Evolutionary conservation across 2,888 invertebrate species (phyloP).

Genomic region (Pantelozetes paolii): DNA sequence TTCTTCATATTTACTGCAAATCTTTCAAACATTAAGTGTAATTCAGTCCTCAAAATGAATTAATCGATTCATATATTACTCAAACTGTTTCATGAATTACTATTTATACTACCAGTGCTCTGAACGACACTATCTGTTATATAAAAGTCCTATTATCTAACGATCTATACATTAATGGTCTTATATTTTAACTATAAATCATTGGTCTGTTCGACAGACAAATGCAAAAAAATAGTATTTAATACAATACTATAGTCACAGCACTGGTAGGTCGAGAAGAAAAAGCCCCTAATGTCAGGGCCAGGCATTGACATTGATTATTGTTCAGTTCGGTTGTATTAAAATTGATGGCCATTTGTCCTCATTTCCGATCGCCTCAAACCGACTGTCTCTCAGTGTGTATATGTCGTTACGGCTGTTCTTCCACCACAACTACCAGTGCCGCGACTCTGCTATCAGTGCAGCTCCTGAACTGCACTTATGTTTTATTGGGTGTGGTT

Average conservation of each 20-base stretch:
- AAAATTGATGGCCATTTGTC: constrained; percentile 31
- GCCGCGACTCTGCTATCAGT: too few species aligned
- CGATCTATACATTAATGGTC: constrained; percentile 23
- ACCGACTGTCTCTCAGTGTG: constrained; percentile 5
- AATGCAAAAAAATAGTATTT: neutral
- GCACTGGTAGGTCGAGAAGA: neutral
- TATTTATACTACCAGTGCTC: neutral
- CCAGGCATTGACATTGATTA: constrained; percentile 27
- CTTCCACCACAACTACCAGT: neutral
- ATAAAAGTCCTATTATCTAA: constrained; percentile 24
- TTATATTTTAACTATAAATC: constrained; percentile 29
- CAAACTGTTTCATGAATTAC: neutral
- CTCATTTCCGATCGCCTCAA: constrained; percentile 23
- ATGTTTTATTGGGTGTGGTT: constrained; percentile 30
- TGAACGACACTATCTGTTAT: too few species aligned
- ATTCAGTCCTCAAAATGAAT: too few species aligned
- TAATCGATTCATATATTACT: neutral
- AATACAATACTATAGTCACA: neutral
- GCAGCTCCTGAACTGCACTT: neutral
- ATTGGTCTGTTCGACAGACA: constrained; percentile 11
- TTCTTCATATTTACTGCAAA: too few species aligned
- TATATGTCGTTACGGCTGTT: neutral
- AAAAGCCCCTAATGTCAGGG: constrained; percentile 20
- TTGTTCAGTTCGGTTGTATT: constrained; percentile 2
- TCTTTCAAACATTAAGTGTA: too few species aligned